Percentiles rank a stretch among this genome's conserved stretches.
Conservation (phyloP, 2,797 vertebrate species). For the Emys orbicularis region DNA sequence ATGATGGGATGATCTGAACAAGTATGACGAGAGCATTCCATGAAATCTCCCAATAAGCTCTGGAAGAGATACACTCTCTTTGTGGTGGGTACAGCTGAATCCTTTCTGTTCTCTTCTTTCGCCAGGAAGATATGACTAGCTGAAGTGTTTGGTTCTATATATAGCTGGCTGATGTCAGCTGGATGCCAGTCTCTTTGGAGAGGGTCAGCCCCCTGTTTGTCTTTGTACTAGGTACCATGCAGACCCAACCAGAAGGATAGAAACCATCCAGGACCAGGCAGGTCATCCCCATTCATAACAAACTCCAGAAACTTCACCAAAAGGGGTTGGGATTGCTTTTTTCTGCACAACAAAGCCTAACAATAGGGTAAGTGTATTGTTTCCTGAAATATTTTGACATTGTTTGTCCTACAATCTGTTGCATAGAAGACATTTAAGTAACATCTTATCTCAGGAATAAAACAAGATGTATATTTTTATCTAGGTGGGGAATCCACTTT, state of each 20-base stretch:
- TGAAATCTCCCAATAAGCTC: slow-evolving; percentile 42
- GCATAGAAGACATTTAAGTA: slow-evolving; percentile 44
- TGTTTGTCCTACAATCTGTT: slow-evolving; percentile 65
- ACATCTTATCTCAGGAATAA: slow-evolving; percentile 53
- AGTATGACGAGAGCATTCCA: not conserved
- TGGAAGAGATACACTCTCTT: slow-evolving; percentile 52
- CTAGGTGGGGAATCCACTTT: slow-evolving; percentile 31
- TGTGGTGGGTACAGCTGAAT: slow-evolving; percentile 72
- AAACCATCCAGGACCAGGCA: slow-evolving; percentile 77
- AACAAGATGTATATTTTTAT: slow-evolving; percentile 36
- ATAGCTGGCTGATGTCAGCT: slow-evolving; percentile 94
- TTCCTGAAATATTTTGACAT: slow-evolving; percentile 77
- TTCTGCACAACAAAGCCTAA: slow-evolving; percentile 49
- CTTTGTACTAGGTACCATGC: slow-evolving; percentile 82
- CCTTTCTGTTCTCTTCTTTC: slow-evolving; percentile 78
- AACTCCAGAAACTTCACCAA: slow-evolving; percentile 73
- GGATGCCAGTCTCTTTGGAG: slow-evolving; percentile 90
- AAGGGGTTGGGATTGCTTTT: slow-evolving; percentile 61
- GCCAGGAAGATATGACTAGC: slow-evolving; percentile 89
- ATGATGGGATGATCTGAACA: slow-evolving; percentile 14
- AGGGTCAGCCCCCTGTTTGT: slow-evolving; percentile 83
- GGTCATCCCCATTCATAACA: slow-evolving; percentile 75
- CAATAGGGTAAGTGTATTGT: slow-evolving; percentile 80
- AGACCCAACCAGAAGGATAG: slow-evolving; percentile 81
- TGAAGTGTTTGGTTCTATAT: slow-evolving; percentile 94